Conservation (phyloP, 2,888 invertebrate genomes). For the Sarcophaga variegata region DNA sequence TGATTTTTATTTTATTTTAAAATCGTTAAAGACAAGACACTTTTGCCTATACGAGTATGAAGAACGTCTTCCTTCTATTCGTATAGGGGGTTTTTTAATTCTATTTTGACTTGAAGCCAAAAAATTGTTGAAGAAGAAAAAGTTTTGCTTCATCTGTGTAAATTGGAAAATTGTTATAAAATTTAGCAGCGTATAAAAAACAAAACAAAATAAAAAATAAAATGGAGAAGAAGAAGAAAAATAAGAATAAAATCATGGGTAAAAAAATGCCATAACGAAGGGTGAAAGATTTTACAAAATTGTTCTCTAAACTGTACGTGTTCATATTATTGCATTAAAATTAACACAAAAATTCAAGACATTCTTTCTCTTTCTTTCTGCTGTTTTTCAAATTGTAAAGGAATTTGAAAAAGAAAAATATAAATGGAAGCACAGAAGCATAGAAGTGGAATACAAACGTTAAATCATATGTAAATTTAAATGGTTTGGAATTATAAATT, state of each 20-base stretch:
- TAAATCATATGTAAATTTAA: too few relatives aligned
- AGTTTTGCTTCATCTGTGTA: conserved; percentile 13
- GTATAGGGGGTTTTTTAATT: neutral
- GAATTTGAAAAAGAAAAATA: neutral
- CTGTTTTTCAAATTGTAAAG: neutral
- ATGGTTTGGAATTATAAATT: too few relatives aligned
- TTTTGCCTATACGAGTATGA: conserved; percentile 40
- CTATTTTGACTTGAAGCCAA: conserved; percentile 23
- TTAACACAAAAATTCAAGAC: conserved; percentile 39
- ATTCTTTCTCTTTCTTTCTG: neutral
- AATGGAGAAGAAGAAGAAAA: too few relatives aligned
- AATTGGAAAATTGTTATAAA: conserved; percentile 44
- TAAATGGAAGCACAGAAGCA: neutral
- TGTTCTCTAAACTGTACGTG: conserved; percentile 43
- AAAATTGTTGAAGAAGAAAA: neutral
- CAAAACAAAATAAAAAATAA: neutral
- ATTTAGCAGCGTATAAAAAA: conserved; percentile 3
- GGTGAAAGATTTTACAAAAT: conserved; percentile 39
- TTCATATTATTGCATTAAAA: conserved; percentile 45
- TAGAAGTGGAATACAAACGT: neutral
- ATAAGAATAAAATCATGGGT: neutral
- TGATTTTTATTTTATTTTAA: neutral
- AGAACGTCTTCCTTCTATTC: conserved; percentile 30
- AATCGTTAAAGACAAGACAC: conserved; percentile 42
- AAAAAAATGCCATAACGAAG: conserved; percentile 3